Percentiles rank a stretch among this genome's conserved stretches.
Conservation (phyloP, 2,888 invertebrate species). For the Lepidocyrtoides sp. region DNA sequence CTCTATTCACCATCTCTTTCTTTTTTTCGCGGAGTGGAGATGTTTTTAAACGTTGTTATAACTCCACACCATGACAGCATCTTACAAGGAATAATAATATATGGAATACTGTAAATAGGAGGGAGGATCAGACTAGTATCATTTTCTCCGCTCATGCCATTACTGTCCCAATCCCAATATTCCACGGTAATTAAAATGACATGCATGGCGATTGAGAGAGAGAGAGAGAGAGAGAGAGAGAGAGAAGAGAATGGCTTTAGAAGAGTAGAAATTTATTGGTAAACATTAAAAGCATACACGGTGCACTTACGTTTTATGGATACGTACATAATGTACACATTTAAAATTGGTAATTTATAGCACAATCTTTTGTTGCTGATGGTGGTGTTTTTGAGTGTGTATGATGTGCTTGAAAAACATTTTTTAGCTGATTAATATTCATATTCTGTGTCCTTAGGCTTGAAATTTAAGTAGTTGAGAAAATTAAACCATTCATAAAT, state of each 20-base stretch:
- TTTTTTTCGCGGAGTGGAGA: background rate
- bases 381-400: no score
- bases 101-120: background rate
- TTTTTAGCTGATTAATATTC: no score
- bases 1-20: background rate
- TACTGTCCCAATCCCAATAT: conserved; percentile 13
- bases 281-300: conserved; percentile 10
- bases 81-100: background rate
- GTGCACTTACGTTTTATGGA: background rate
- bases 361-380: no score
- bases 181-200: conserved; percentile 54
- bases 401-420: conserved; percentile 13
- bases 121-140: conserved; percentile 20
- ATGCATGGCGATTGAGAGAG: background rate
- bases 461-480: conserved; percentile 36
- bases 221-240: conserved; percentile 4
- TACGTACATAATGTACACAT: no score
- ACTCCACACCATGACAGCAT: background rate
- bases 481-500: conserved; percentile 26
- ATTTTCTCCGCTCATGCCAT: conserved; percentile 30
- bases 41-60: background rate
- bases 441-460: conserved; percentile 15
- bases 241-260: no score
- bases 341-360: no score
- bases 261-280: conserved; percentile 14